Evolutionary conservation across 2,797 vertebrate species (phyloP), one percentile per base, ranked within the genome.

Genomic region (Lagorchestes hirsutus): DNA sequence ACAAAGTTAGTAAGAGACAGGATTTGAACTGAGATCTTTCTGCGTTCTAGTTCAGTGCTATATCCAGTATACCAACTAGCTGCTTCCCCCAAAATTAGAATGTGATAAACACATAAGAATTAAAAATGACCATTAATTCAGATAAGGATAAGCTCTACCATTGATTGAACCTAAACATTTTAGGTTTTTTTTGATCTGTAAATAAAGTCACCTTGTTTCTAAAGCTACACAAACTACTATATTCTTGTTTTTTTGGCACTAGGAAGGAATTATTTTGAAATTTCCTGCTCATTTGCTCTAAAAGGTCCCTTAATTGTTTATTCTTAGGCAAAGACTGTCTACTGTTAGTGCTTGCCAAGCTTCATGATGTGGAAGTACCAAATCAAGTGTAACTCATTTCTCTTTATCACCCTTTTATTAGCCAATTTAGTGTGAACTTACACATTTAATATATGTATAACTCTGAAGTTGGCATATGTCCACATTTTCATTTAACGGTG

Each of bases 391-490:
- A 34, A 54, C 40, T 93, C 46, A 82, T 92, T 28, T 2, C 46
- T 31, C 22, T 82, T 46, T 82, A 46, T 82, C 74, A 82, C 40
- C 9, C 74, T 82, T 82, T 82, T 82, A 82, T 82, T 40, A 82
- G 93, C n/a, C 67, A 92, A 27, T 31, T n/a, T 54, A 95, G 8
- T 3, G 14, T 90, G 40, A 93, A 94, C 40, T 46, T 92, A n/a
- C 46, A 87, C 16, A 59, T n/a, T 90, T 91, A 90, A 92, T 90
- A 91, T 57, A 94, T n/a, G 24, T 24, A 54, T 82, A 82, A 92
- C 40, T 18, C 18, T 91, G 40, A 90, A 82, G 18, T 90, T 74
- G 54, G 29, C 2, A 10, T 2, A 90, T 27, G 40, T 50, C 13
- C n/a, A 95, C 54, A 54, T 91, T 55, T 59, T 0, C 82, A 46